Evolutionary conservation across 2,113 vertebrate genomes (phyloP).

Genomic region (Coturnix japonica): DNA sequence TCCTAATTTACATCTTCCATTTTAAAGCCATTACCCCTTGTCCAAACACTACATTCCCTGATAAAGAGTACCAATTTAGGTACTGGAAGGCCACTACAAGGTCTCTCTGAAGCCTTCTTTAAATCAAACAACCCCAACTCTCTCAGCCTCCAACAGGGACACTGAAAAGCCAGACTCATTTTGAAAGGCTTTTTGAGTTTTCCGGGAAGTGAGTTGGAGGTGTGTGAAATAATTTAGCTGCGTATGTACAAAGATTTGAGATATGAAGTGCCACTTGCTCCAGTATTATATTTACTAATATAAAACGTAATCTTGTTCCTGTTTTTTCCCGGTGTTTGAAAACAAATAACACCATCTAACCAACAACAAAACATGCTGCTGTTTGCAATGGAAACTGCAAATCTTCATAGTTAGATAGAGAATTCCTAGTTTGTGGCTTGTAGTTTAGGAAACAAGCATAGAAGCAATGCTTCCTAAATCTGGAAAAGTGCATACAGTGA

Average conservation of each 20-base stretch:
- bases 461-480: not conserved
- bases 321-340: not conserved
- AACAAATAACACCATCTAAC: not conserved
- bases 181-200: not conserved
- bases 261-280: not conserved
- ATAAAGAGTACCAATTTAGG: not conserved
- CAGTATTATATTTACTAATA: not conserved
- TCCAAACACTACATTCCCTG: not conserved
- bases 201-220: rapidly evolving
- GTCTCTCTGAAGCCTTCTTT: not conserved
- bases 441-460: not conserved
- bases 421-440: not conserved
- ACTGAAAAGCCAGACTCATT: not conserved
- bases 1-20: not conserved
- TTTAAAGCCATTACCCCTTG: not conserved
- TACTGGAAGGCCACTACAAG: not conserved
- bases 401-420: not conserved
- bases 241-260: not conserved
- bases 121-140: not conserved
- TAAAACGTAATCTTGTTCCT: not conserved
- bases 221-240: not conserved
- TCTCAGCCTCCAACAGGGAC: not conserved
- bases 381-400: not conserved
- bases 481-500: not conserved
- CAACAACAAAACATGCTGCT: not conserved